Evolutionary conservation across 2,797 vertebrate species (phyloP), one percentile per base, ranked within the genome.

Genomic region (Lithobates sylvaticus): DNA sequence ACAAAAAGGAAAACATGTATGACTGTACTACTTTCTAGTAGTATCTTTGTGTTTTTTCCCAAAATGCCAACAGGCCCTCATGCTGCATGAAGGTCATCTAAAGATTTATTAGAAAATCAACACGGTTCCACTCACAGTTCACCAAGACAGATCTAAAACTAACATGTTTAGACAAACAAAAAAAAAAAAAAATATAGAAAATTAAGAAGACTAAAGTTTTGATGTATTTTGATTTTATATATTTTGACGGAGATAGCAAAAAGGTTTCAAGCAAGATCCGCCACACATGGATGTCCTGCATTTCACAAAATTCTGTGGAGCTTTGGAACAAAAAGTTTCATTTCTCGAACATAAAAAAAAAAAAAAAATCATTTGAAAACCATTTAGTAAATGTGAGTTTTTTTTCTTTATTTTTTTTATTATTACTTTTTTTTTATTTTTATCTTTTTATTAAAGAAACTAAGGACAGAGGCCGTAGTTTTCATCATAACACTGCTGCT

Each of bases 241-340:
- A 94, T 95, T 95, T 95, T 96, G 97, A 96, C 97, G 96, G 93
- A 97, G 97, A 97, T 92, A 94, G 94, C 93, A 95, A 94, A 95
- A 96, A 96, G 96, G 94, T 96, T 97, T 95, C 93, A 97, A 96
- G 94, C 96, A 92, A 93, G 92, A 95, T 96, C 96, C 95, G 95
- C 93, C 93, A 93, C 93, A 95, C 96, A 96, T 94, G 95, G 95
- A 96, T 96, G 95, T 94, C 93, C 93, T 90, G 92, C 93, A 92
- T 93, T 95, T 93, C 94, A 95, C 93, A 95, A 93, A 92, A 90
- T 90, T 88, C 94, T 95, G 94, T 94, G 95, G 96, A 94, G 93
- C 93, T 94, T 91, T 93, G 91, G 92, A 94, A 94, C 93, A 95
- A 84, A 95, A 83, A 88, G 92, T 93, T 93, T 93, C 95, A 93